A percentile compares a stretch with the other conserved stretches of the same genome.
Evolutionary conservation across 2,113 vertebrate species (phyloP).

Genomic region (Engraulis encrasicolus): DNA sequence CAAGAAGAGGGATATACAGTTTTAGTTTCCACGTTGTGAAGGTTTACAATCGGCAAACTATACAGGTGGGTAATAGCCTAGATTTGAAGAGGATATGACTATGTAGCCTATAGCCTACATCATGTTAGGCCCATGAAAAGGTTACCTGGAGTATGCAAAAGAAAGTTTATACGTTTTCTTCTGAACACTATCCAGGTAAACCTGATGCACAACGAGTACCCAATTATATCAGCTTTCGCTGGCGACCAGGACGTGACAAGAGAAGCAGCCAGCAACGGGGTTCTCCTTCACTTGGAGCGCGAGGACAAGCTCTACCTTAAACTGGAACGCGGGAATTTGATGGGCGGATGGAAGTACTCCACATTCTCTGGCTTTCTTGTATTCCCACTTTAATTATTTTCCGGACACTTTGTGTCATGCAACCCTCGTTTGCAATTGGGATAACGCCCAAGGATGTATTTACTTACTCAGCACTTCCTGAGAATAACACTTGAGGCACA

Average conservation of each 20-base stretch:
- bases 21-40: constrained; percentile 93
- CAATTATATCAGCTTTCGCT: constrained; percentile 89
- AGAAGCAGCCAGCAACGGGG: constrained; percentile 89
- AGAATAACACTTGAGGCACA: too few relatives aligned
- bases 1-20: constrained; percentile 89
- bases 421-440: background rate
- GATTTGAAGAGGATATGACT: background rate
- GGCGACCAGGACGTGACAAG: constrained; percentile 91
- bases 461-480: too few relatives aligned
- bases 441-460: background rate
- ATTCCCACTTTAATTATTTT: constrained; percentile 81
- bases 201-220: constrained; percentile 88
- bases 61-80: constrained; percentile 89
- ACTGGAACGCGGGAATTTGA: constrained; percentile 88
- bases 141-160: background rate
- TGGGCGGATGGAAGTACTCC: constrained; percentile 92
- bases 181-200: constrained; percentile 78
- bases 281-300: constrained; percentile 86
- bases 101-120: too few relatives aligned
- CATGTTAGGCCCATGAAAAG: background rate
- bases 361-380: constrained; percentile 91
- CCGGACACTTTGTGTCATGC: constrained; percentile 39
- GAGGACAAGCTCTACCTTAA: constrained; percentile 89
- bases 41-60: constrained; percentile 91
- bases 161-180: background rate